Conservation (phyloP, 2,888 invertebrate species). For the Ochlodes sylvanus region DNA sequence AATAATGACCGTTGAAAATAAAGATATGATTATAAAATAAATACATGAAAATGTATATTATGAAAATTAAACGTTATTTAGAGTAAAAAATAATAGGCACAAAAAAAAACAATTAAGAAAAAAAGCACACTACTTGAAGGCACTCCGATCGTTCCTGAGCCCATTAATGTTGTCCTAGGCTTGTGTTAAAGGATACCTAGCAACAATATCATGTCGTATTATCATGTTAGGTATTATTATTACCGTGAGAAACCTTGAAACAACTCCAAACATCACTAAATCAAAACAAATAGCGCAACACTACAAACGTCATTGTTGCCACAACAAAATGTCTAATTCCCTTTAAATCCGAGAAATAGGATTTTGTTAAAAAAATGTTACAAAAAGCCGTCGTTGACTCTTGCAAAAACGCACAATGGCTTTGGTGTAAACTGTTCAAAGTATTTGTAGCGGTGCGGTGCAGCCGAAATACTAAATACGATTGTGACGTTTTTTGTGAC, state of each 20-base stretch:
- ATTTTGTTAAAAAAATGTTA: constrained; percentile 66
- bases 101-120: neutral
- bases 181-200: too few species aligned
- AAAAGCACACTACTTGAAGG: too few species aligned
- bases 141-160: too few species aligned
- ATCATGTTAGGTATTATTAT: neutral
- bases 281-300: constrained; percentile 78
- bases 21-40: too few species aligned
- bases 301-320: constrained; percentile 79
- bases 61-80: too few species aligned
- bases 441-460: constrained; percentile 62
- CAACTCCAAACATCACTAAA: constrained; percentile 56
- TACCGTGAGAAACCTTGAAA: constrained; percentile 64
- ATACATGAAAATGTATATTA: too few species aligned
- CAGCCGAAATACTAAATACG: constrained; percentile 76
- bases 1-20: too few species aligned
- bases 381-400: constrained; percentile 79
- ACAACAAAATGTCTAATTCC: constrained; percentile 84
- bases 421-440: constrained; percentile 53
- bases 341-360: constrained; percentile 83
- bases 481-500: constrained; percentile 61
- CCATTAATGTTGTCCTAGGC: too few species aligned
- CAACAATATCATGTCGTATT: neutral
- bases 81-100: too few species aligned
- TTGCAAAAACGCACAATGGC: constrained; percentile 71